phyloP scores from a whole-genome alignment of 2,113 vertebrate genomes.

The Oryzias curvinotus region DNA sequence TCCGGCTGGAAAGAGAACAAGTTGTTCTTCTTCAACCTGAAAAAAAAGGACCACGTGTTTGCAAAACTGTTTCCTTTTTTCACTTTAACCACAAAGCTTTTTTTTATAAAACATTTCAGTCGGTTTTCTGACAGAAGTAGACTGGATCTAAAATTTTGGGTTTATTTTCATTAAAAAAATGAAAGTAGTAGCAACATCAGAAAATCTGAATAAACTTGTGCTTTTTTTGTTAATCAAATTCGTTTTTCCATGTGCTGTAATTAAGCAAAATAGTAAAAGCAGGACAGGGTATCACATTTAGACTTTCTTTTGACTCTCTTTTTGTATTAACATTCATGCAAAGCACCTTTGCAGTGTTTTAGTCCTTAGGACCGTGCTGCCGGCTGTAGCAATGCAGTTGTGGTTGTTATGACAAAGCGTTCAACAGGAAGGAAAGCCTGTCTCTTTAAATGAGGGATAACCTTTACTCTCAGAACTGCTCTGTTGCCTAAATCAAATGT shows the following conservation, averaged over 20 bases:
- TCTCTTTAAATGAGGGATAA: not conserved
- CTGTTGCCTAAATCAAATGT: not conserved
- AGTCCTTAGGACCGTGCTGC: too few species aligned
- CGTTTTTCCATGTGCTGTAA: slow-evolving; percentile 10
- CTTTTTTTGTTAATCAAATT: not conserved
- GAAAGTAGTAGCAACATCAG: not conserved
- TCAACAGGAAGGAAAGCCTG: too few species aligned
- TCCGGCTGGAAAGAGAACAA: slow-evolving; percentile 10
- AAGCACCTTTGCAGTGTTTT: too few species aligned
- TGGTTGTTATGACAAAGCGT: too few species aligned
- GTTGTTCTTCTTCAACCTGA: not conserved
- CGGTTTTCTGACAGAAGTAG: not conserved
- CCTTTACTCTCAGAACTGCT: not conserved
- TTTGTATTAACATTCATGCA: not conserved
- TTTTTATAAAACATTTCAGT: slow-evolving; percentile 8
- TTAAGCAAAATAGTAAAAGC: not conserved
- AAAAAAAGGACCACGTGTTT: slow-evolving; percentile 17
- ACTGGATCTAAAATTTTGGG: not conserved
- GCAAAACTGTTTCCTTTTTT: slow-evolving; percentile 43
- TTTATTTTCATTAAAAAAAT: slow-evolving; percentile 2
- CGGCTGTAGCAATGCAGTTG: too few species aligned
- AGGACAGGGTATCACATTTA: not conserved
- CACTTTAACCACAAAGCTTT: slow-evolving; percentile 22
- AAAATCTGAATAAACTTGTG: slow-evolving; percentile 2
- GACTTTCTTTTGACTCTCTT: not conserved